Conservation (phyloP, 2,888 invertebrate species). For the Amblyjoppa proteus region DNA sequence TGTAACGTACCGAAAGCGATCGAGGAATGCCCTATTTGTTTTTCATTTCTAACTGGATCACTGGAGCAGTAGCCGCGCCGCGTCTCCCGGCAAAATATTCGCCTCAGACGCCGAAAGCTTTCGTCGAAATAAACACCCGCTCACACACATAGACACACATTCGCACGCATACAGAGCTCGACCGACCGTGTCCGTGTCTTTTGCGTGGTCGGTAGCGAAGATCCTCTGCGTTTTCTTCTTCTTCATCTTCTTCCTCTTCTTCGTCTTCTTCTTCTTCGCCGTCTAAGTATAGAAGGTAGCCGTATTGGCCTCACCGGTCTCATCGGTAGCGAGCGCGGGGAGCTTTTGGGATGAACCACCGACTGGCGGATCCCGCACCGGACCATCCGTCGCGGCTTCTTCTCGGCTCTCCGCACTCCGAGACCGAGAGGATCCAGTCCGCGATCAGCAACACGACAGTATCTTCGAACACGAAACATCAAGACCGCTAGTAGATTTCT, state of each 20-base stretch:
- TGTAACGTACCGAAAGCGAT: not conserved
- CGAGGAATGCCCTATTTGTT: conserved; percentile 13
- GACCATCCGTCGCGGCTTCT: conserved; percentile 68
- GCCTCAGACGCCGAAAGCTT: conserved; percentile 25
- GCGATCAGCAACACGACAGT: conserved; percentile 76
- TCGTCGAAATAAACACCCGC: conserved; percentile 19
- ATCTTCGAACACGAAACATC: conserved; percentile 73
- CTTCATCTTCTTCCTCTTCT: conserved; percentile 77
- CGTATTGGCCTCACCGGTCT: conserved; percentile 79
- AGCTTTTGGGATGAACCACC: conserved; percentile 71
- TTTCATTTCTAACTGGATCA: conserved; percentile 61
- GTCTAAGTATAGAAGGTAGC: conserved; percentile 84
- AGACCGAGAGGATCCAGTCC: conserved; percentile 79
- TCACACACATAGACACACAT: no score
- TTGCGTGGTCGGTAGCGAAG: conserved; percentile 78
- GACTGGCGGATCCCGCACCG: conserved; percentile 67
- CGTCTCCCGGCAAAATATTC: conserved; percentile 27
- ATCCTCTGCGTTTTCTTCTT: conserved; percentile 74
- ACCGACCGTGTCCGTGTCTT: conserved; percentile 50
- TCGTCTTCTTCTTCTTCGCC: conserved; percentile 75
- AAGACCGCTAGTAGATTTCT: conserved; percentile 40
- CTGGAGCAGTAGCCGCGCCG: conserved; percentile 55
- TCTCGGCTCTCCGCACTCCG: conserved; percentile 77
- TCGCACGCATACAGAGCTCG: not conserved
- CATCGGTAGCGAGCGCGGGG: conserved; percentile 38